Evolutionary conservation across 2,888 invertebrate genomes (phyloP).

Genomic region (Drosophila prostipennis): DNA sequence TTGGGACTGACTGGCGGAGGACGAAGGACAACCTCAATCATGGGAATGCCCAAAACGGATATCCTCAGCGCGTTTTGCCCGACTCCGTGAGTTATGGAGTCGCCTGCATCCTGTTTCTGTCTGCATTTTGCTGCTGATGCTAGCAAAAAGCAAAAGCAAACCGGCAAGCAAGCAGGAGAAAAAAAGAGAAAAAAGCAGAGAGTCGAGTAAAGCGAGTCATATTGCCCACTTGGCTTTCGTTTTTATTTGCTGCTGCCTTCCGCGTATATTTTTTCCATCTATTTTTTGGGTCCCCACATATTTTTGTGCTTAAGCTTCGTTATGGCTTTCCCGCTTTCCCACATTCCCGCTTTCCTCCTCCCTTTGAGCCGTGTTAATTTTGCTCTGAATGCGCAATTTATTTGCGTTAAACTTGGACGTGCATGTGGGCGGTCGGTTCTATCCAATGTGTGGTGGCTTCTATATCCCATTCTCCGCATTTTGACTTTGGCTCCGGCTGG

Average conservation of each 20-base stretch:
- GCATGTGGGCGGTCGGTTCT: slow-evolving; percentile 22
- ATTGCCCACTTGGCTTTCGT: slow-evolving; percentile 50
- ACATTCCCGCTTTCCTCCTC: not conserved
- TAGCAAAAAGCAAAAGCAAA: slow-evolving; percentile 31
- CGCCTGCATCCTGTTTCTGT: slow-evolving; percentile 44
- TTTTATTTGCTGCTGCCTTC: slow-evolving; percentile 19
- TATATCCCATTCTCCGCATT: slow-evolving; percentile 1
- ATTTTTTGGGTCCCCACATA: slow-evolving; percentile 46
- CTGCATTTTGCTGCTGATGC: slow-evolving; percentile 50
- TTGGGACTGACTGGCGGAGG: slow-evolving; percentile 16
- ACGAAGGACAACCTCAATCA: slow-evolving; percentile 50
- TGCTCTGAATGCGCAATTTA: slow-evolving; percentile 78
- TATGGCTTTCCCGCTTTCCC: slow-evolving; percentile 43
- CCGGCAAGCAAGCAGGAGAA: slow-evolving; percentile 1
- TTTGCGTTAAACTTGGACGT: slow-evolving; percentile 73
- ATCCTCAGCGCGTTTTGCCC: slow-evolving; percentile 46
- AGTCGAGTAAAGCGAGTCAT: slow-evolving; percentile 25
- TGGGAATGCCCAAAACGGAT: slow-evolving; percentile 54
- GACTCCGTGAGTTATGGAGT: slow-evolving; percentile 52
- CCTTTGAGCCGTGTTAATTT: slow-evolving; percentile 65
- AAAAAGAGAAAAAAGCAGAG: slow-evolving; percentile 19
- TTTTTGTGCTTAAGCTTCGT: slow-evolving; percentile 64
- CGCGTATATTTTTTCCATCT: slow-evolving; percentile 21
- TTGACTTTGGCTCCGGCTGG: slow-evolving; percentile 11
- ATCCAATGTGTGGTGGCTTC: not conserved